Base-by-base conservation (phyloP, 2,113 vertebrate species). In the Xiphophorus couchianus region DNA sequence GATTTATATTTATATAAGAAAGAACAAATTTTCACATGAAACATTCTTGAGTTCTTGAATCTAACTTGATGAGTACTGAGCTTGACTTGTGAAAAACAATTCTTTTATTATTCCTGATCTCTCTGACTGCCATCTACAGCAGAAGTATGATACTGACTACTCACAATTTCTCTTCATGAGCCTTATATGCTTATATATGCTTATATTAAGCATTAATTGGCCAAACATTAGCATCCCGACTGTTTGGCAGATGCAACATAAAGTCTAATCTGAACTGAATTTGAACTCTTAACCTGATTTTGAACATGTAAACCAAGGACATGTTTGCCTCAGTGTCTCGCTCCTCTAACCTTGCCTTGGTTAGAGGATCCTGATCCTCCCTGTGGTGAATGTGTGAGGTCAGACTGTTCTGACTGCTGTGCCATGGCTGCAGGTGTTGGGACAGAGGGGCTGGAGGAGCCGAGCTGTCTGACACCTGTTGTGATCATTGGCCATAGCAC, bases 331-430 rank as follows among this genome's bases (percentile, higher is more conserved):
- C 39, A 58, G 12, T 2, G 39, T 62, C 76, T 69, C 28, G 22
- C 37, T 69, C 66, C 63, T 62, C 51, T 75, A 65, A 30, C n/a
- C 37, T 72, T 0, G n/a, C 73, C 64, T 75, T 76, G 48, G 69
- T 62, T 0, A 10, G 64, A 33, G 68, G 42, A 44, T 68, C 65
- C 29, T 54, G 71, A 62, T 70, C 19, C 28, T 67, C 63, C 73
- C 82, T 70, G 69, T 28, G 42, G 80, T 73, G 51, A 75, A 83
- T 65, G 80, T 74, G 81, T 39, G 51, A 87, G 78, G 87, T 90
- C 85, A 72, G 84, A 75, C 65, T 82, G 81, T 28, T 86, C 80
- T 86, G 69, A 83, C 81, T 22, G 68, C 77, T 51, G 68, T 62
- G 73, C 73, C 54, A 42, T 35, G 30, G 69, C 67, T 69, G 65